phyloP scores from a whole-genome alignment of 2,113 vertebrate genomes.

The Indicator maculatus region DNA sequence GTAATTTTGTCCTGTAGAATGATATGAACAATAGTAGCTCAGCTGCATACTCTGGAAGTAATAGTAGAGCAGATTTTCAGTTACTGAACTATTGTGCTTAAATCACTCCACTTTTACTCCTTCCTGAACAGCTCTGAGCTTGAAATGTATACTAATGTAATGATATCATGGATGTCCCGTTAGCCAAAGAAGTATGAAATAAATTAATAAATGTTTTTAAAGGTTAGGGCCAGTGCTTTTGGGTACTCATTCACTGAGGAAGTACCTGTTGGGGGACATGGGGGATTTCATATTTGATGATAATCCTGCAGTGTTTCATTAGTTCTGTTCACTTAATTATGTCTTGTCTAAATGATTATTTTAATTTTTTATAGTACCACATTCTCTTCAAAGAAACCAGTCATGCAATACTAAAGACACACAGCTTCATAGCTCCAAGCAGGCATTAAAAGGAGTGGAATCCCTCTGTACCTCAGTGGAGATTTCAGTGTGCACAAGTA shows the following conservation, averaged over 20 bases:
- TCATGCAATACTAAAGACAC: slow-evolving; percentile 34
- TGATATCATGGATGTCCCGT: neutral
- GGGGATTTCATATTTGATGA: slow-evolving; percentile 29
- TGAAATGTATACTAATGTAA: slow-evolving; percentile 17
- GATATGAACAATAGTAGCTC: neutral
- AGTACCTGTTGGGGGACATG: neutral
- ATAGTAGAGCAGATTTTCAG: neutral
- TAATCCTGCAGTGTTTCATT: slow-evolving; percentile 47
- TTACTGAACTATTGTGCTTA: neutral
- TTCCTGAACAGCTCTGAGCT: neutral
- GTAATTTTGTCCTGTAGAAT: neutral
- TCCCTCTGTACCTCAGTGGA: neutral
- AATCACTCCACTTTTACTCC: neutral
- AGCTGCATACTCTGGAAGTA: neutral
- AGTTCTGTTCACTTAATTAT: slow-evolving; percentile 63
- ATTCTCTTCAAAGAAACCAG: slow-evolving; percentile 32
- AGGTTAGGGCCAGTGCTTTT: neutral
- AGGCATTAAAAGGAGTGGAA: neutral
- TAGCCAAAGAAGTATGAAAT: slow-evolving; percentile 18
- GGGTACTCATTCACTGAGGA: neutral
- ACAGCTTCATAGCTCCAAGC: neutral
- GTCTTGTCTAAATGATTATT: slow-evolving; percentile 59
- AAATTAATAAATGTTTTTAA: neutral
- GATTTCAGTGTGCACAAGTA: neutral
- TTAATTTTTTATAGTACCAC: slow-evolving; percentile 47